Base-by-base conservation (phyloP, 2,113 vertebrate genomes). In the Xyliphius kryptos region DNA sequence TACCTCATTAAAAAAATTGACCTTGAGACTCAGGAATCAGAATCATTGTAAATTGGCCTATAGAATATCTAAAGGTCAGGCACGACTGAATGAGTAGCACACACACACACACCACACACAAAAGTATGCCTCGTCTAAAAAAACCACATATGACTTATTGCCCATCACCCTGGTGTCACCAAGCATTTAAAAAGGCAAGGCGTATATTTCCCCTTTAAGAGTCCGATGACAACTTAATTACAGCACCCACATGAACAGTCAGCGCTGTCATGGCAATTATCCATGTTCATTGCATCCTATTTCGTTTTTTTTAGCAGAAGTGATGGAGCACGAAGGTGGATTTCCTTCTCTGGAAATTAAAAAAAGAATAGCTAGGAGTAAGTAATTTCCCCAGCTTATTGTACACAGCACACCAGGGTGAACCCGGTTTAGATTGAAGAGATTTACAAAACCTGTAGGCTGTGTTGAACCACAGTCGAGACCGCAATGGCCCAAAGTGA, bases 181-280 rank as follows among this genome's bases (percentile, higher is more conserved):
- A 37, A 19, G 52, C 22, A 16, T 19, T 37, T 10, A 12, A 36
- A 15, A 6, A 50, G 32, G 9, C 13, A 11, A 15, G 17, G 11
- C 26, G 4, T 32, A 32, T n/a, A 15, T 46, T 46, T 63, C 21
- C 36, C 38, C 37, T 56, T 56, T 37, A 64, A 38, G 20, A 50
- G 16, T 13, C 40, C 32, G 13, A 37, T 16, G n/a, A 38, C 63
- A 56, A 56, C 17, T 26, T 41, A 66, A 44, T 57, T 57, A 66
- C 17, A n/a, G 17, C 54, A 40, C n/a, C 20, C 21, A 48, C 16
- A 14, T 50, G 36, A 22, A 8, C 26, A 47, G 41, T 64, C 61
- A 37, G 21, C 5, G 26, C 13, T 49, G 53, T 49, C 19, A 17
- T 10, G 9, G 19, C 15, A 51, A 51, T 66, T 16, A 57, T 6